These are phyloP conservation scores for Trypoxylon attenuatum DNA, from an alignment of 2,888 invertebrate genomes.

Conservation along the genomic window DNA sequence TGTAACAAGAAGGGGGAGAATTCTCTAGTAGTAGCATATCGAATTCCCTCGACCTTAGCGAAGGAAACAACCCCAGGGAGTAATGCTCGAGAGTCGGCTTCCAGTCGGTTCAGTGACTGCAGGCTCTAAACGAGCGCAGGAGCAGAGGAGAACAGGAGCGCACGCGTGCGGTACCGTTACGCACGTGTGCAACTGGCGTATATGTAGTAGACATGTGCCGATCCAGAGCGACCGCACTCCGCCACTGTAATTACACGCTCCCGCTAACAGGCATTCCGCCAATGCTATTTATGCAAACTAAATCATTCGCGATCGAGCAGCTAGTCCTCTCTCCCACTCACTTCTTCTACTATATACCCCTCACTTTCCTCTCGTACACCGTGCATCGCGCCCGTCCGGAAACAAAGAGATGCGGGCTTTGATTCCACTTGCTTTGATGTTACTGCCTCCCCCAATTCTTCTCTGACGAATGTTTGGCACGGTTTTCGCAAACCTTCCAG, in stretches of 20 bases:
- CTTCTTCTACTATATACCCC: too few relatives aligned
- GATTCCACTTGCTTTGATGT: slow-evolving; percentile 5
- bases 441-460: background rate
- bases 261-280: slow-evolving; percentile 56
- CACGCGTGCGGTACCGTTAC: too few relatives aligned
- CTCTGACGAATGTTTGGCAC: background rate
- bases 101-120: too few relatives aligned
- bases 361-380: background rate
- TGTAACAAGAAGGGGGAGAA: too few relatives aligned
- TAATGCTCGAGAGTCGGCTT: too few relatives aligned
- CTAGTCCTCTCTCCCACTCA: too few relatives aligned
- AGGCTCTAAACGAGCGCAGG: too few relatives aligned
- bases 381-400: background rate
- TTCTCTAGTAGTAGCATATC: too few relatives aligned
- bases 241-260: slow-evolving; percentile 56
- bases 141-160: too few relatives aligned
- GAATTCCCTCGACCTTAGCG: too few relatives aligned
- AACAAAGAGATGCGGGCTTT: slow-evolving; percentile 20
- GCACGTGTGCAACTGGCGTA: slow-evolving; percentile 39
- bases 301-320: slow-evolving; percentile 53
- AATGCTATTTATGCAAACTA: slow-evolving; percentile 62
- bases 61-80: too few relatives aligned
- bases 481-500: background rate
- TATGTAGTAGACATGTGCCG: slow-evolving; percentile 48
- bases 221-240: slow-evolving; percentile 55